Percentiles rank a stretch among this genome's conserved stretches.
These are phyloP conservation scores for Rhagonycha fulva DNA, from an alignment of 2,888 invertebrate genomes.

Conservation along the genomic window DNA sequence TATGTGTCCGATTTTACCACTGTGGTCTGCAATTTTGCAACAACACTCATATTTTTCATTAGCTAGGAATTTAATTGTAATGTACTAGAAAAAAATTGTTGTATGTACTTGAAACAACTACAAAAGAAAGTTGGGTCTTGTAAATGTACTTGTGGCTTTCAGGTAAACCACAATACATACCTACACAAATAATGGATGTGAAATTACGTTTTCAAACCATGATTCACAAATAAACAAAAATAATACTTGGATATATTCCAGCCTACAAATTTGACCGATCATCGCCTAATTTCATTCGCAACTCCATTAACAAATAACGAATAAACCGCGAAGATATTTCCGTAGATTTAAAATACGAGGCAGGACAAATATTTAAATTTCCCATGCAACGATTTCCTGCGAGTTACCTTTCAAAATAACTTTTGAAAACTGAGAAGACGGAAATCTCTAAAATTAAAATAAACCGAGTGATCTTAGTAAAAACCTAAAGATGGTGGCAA, in stretches of 20 bases:
- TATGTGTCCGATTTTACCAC: neutral
- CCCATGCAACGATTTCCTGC: conserved; percentile 1
- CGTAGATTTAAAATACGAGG: neutral
- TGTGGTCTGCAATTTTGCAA: neutral
- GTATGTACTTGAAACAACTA: neutral
- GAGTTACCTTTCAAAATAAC: neutral
- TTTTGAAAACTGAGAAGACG: neutral
- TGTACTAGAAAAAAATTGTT: neutral
- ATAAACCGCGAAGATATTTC: neutral
- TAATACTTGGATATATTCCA: neutral
- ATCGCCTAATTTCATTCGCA: neutral
- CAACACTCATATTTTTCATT: neutral
- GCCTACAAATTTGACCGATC: neutral
- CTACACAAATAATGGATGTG: neutral
- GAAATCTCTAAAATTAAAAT: neutral
- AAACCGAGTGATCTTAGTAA: neutral
- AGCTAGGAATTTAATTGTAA: neutral
- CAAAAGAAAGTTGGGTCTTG: neutral
- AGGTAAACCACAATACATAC: neutral
- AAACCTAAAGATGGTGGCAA: neutral
- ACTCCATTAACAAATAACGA: neutral
- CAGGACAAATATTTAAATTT: neutral
- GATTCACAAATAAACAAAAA: neutral
- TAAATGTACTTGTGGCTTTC: neutral
- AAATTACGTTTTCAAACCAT: neutral